Percentiles rank a stretch among this genome's conserved stretches.
Conservation (phyloP, 2,797 vertebrate species). For the Hoplostethus mediterraneus region DNA sequence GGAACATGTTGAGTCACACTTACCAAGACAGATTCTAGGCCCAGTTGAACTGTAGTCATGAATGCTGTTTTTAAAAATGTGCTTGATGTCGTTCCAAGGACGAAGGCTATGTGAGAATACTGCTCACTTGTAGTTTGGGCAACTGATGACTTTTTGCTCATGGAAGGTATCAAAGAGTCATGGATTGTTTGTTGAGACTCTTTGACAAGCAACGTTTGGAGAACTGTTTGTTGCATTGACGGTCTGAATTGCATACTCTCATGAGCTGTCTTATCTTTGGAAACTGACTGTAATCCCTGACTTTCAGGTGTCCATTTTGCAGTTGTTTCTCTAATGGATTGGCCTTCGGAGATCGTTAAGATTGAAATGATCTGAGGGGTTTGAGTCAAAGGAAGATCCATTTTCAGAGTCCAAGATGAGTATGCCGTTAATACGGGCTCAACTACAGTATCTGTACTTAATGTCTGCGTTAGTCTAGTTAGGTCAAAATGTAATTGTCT, state of each 20-base stretch:
- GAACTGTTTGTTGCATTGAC: slow-evolving; percentile 11
- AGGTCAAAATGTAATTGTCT: neutral
- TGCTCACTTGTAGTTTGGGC: neutral
- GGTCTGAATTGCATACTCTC: neutral
- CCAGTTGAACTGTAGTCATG: neutral
- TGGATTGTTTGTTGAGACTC: neutral
- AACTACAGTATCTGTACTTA: neutral
- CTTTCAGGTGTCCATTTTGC: neutral
- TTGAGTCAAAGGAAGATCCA: slow-evolving; percentile 1
- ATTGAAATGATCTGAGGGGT: neutral
- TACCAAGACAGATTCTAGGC: neutral
- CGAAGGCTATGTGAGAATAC: neutral
- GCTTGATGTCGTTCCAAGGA: neutral
- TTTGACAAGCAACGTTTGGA: neutral
- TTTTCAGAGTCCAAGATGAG: neutral
- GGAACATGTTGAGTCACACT: neutral
- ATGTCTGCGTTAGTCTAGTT: neutral
- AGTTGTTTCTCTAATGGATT: neutral
- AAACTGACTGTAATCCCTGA: neutral
- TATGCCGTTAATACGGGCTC: neutral
- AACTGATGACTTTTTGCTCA: neutral
- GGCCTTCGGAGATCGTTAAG: neutral
- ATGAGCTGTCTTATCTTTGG: neutral
- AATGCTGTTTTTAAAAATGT: neutral
- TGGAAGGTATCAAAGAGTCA: neutral